Base-by-base conservation (phyloP, 2,113 vertebrate species). In the Thamnaconus septentrionalis region DNA sequence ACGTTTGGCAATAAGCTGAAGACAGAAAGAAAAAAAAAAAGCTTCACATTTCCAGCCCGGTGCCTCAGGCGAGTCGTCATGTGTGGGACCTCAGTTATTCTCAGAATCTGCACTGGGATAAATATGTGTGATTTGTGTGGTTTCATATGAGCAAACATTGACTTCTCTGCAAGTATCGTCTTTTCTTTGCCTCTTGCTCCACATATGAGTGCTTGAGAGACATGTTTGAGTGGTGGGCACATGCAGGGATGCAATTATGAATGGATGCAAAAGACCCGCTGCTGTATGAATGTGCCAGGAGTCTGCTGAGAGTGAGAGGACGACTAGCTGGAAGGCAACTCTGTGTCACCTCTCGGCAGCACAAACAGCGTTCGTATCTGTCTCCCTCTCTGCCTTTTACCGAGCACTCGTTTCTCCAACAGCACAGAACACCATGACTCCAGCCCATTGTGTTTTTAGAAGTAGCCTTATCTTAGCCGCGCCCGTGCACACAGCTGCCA, bases 171-270 rank as follows among this genome's bases (percentile, higher is more conserved):
- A 5, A 67, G 3, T 51, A 6, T 75, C 40, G 18, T 7, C 5
- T 45, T 6, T 45, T 3, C 7, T 45, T 45, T 7, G 7, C 44
- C 5, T 5, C 44, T 45, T 41, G 41, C 8, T 31, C 18, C 18
- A 31, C 18, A 31, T 31, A 31, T 31, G 18, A 31, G 18, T 31
- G 18, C 18, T 31, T 31, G 18, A 31, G 18, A 31, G 18, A 31
- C 18, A 31, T 31, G 1, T 31, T 31, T 2, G 18, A 31, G 18
- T 1, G 18, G 18, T 1, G 18, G 18, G 76, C 82, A 86, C 84
- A 89, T 75, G 86, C 73, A 81, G 55, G 78, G 76, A 84, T 89
- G 76, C 82, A 87, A 78, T 76, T 66, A 64, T 80, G 80, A 84
- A 88, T 83, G 71, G 78, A 85, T 82, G 18, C 18, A 74, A 86